A percentile compares a stretch with the other conserved stretches of the same genome.
These are phyloP conservation scores for Epinotia bilunana DNA, from an alignment of 2,888 invertebrate genomes.

Conservation along the genomic window DNA sequence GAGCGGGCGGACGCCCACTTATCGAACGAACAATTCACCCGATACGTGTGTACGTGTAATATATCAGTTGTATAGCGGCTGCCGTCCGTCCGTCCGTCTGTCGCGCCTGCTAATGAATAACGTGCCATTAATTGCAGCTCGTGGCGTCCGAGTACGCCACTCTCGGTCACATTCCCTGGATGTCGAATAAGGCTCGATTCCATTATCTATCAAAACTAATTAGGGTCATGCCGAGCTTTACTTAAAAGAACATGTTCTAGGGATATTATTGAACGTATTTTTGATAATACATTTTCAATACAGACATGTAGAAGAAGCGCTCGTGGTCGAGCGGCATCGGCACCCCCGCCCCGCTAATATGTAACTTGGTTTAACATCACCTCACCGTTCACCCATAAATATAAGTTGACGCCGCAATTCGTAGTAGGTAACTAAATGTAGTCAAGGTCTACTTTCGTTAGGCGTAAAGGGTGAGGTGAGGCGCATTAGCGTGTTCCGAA, in stretches of 20 bases:
- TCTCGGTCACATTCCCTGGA: slow-evolving; percentile 22
- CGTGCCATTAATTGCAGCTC: slow-evolving; percentile 46
- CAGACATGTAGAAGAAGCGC: no score
- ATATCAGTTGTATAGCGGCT: slow-evolving; percentile 66
- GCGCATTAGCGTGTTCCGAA: no score
- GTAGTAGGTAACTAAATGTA: no score
- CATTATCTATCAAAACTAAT: slow-evolving; percentile 10
- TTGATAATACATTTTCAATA: no score
- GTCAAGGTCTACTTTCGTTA: no score
- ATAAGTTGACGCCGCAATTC: no score
- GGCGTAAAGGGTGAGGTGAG: no score
- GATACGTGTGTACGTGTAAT: slow-evolving; percentile 73
- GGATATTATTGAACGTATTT: not conserved
- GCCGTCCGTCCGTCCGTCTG: slow-evolving; percentile 57
- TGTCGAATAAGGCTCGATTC: slow-evolving; percentile 9
- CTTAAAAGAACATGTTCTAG: not conserved
- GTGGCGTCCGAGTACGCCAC: slow-evolving; percentile 28
- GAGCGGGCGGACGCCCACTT: slow-evolving; percentile 69
- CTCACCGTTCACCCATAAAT: no score
- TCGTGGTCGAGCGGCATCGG: no score
- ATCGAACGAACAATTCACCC: slow-evolving; percentile 75
- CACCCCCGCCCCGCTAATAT: no score
- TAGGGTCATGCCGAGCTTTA: not conserved
- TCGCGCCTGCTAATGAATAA: slow-evolving; percentile 53
- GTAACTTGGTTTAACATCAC: no score